These are phyloP conservation scores for Echinarachnius parma DNA, from an alignment of 53 echinoderm and acorn worm species.

Conservation along the genomic window DNA sequence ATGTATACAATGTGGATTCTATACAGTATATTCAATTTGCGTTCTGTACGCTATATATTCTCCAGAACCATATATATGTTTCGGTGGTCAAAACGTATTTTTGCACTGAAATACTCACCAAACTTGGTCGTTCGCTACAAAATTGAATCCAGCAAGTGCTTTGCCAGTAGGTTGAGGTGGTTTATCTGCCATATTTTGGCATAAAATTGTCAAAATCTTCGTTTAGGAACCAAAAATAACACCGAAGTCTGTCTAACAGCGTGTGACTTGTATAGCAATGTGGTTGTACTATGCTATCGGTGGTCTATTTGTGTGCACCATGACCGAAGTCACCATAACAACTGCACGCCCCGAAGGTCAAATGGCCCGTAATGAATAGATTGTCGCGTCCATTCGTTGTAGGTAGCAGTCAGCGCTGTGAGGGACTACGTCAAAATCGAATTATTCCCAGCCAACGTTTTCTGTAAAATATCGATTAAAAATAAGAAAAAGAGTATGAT, in stretches of 20 bases:
- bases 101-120: conserved; percentile 70
- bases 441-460: too few species aligned
- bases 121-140: conserved; percentile 93
- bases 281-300: too few species aligned
- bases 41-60: too few species aligned
- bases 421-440: conserved; percentile 15
- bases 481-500: background rate
- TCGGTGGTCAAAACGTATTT: background rate
- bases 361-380: conserved; percentile 69
- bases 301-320: conserved; percentile 40
- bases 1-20: too few species aligned
- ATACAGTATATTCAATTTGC: too few species aligned
- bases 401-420: background rate
- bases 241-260: background rate
- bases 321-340: conserved; percentile 70
- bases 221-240: background rate
- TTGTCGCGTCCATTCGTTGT: conserved; percentile 34
- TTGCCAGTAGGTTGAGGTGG: conserved; percentile 51
- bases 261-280: too few species aligned
- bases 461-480: too few species aligned
- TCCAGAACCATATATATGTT: too few species aligned
- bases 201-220: background rate
- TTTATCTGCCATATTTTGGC: conserved; percentile 54
- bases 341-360: conserved; percentile 74
- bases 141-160: conserved; percentile 76